These are phyloP conservation scores for Dryobates pubescens DNA, from an alignment of 2,797 vertebrate species.

Conservation along the genomic window DNA sequence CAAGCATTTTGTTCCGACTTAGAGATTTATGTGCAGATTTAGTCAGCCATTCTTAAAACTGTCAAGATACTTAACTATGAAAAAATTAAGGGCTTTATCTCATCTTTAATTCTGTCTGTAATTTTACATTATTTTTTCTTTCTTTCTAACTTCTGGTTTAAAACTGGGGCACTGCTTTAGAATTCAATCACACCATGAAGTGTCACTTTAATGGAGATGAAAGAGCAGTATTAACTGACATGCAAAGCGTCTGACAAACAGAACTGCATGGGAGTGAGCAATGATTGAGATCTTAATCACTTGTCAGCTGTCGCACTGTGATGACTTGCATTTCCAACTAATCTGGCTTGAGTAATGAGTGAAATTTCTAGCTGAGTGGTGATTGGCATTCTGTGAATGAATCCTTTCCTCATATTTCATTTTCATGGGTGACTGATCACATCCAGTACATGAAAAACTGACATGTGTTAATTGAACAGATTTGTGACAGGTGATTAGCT, in stretches of 20 bases:
- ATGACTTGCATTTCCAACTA: slow-evolving; percentile 67
- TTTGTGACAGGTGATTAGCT: slow-evolving; percentile 60
- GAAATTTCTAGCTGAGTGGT: slow-evolving; percentile 60
- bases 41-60: slow-evolving; percentile 33
- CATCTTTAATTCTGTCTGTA: slow-evolving; percentile 34
- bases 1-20: background rate
- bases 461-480: slow-evolving; percentile 57
- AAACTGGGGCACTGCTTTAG: slow-evolving; percentile 20
- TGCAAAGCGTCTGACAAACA: slow-evolving; percentile 62
- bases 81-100: slow-evolving; percentile 50
- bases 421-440: slow-evolving; percentile 55
- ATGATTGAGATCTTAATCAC: slow-evolving; percentile 70
- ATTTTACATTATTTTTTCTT: slow-evolving; percentile 35
- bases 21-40: background rate
- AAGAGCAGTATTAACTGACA: slow-evolving; percentile 62
- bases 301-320: slow-evolving; percentile 55
- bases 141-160: slow-evolving; percentile 23
- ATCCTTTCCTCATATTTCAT: slow-evolving; percentile 65
- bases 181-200: slow-evolving; percentile 28
- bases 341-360: slow-evolving; percentile 63
- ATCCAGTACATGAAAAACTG: slow-evolving; percentile 46
- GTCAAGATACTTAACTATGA: slow-evolving; percentile 5
- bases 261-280: slow-evolving; percentile 35
- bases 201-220: slow-evolving; percentile 62
- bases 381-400: slow-evolving; percentile 67